phyloP scores from a whole-genome alignment of 2,888 invertebrate species.

The Sisyra terminalis region DNA sequence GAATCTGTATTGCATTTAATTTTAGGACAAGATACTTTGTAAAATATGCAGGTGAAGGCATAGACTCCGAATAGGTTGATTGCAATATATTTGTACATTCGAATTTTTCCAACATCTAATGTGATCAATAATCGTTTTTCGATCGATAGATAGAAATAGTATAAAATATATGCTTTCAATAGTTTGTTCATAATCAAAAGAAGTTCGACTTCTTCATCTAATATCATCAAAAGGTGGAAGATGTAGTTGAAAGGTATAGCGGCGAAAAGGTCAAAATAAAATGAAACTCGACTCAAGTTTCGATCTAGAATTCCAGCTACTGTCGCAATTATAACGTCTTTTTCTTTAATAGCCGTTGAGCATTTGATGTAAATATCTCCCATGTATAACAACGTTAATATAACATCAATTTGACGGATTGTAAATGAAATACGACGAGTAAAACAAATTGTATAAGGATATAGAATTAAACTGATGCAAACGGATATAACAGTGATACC shows the following conservation, averaged over 20 bases:
- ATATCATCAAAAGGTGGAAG: neutral
- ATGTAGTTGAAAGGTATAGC: neutral
- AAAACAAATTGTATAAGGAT: neutral
- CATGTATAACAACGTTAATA: neutral
- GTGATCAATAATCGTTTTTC: slow-evolving; percentile 1
- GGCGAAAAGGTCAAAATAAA: slow-evolving; percentile 1
- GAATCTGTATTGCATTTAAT: slow-evolving; percentile 6
- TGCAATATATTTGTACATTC: slow-evolving; percentile 8
- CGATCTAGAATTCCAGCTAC: neutral
- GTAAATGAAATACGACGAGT: neutral
- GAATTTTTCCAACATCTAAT: neutral
- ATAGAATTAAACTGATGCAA: neutral
- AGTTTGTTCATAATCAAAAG: neutral
- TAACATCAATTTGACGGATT: neutral
- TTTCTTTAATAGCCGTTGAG: slow-evolving; percentile 2
- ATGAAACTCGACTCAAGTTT: neutral
- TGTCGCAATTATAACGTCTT: neutral
- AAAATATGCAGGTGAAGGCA: slow-evolving; percentile 10
- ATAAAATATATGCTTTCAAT: neutral
- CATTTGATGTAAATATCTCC: neutral
- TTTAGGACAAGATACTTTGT: slow-evolving; percentile 10
- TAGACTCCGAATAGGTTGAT: slow-evolving; percentile 10
- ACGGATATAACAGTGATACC: neutral
- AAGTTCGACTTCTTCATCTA: neutral
- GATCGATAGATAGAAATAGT: slow-evolving; percentile 1